Base-by-base conservation (phyloP, 2,888 invertebrate genomes). In the Sturmia bella region DNA sequence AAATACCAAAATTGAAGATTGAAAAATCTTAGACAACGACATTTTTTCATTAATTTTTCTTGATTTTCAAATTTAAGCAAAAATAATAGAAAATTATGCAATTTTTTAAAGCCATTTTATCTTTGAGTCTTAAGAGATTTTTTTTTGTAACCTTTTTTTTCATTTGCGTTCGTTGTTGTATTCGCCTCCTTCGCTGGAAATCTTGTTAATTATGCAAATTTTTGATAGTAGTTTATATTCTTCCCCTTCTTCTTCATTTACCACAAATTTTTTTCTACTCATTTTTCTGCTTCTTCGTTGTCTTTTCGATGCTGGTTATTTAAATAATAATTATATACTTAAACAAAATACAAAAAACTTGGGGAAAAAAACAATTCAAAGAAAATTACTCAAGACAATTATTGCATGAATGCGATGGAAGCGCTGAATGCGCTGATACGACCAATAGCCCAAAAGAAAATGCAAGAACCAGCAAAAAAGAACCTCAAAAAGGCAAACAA, bases 201-300 rank as follows among this genome's bases (percentile, higher is more conserved):
- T 63, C 73, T 77, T 81, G 68, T 77, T 81, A 77, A 81, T 81
- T 81, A 81, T 81, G 76, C 77, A 81, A 81, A 81, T 73, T 81
- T 59, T 68, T 73, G 52, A 43, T 56, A 43, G 48, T 32, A 54
- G 66, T 61, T 69, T 27, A 24, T 57, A 56, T 52, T 27, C 61
- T 72, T 56, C 64, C 27, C 39, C 59, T 48, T 56, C 21, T 73
- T 48, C n/a, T 52, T 17, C 48, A 43, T 17, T 57, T 50, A 50
- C 73, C 19, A 17, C 32, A 32, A 9, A 9, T 32, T 32, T 32
- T 32, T 32, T 32, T 32, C 9, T 7, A 9, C 41, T 39, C 9
- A 13, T 21, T 41, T 52, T 45, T 63, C 24, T 15, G 15, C 61
- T 45, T 63, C 24, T 15, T 27, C 76, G 43, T 43, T 50, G 56